Conservation (phyloP, 2,888 invertebrate genomes). For the Apodemia zela region DNA sequence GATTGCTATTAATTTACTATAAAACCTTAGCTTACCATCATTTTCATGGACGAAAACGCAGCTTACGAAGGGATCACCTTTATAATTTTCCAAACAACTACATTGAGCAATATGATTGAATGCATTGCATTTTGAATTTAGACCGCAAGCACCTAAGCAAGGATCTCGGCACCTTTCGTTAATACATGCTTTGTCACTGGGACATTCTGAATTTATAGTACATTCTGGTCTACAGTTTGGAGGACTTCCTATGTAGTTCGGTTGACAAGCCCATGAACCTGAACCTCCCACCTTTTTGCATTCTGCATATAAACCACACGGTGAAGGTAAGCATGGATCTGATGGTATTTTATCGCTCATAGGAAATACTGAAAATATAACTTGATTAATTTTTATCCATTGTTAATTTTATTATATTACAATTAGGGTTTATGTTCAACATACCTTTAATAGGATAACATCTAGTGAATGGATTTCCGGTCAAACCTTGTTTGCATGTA, state of each 20-base stretch:
- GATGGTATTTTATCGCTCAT: conserved; percentile 40
- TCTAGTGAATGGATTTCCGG: conserved; percentile 88
- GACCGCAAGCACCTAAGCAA: conserved; percentile 84
- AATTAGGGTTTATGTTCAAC: conserved; percentile 22
- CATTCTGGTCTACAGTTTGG: conserved; percentile 86
- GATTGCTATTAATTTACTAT: not conserved
- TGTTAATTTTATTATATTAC: not conserved
- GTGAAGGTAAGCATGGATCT: conserved; percentile 85
- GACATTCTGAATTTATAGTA: conserved; percentile 85
- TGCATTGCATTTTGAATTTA: conserved; percentile 78
- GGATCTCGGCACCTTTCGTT: conserved; percentile 84
- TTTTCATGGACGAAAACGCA: conserved; percentile 53
- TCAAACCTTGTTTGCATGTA: conserved; percentile 84
- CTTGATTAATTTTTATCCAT: conserved; percentile 5
- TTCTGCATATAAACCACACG: conserved; percentile 83
- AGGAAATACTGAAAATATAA: conserved; percentile 53
- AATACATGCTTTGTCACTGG: conserved; percentile 83
- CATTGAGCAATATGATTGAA: conserved; percentile 84
- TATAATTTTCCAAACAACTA: conserved; percentile 75
- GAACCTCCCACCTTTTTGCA: conserved; percentile 79
- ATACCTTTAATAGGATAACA: conserved; percentile 82
- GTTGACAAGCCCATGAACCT: conserved; percentile 81
- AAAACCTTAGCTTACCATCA: conserved; percentile 46
- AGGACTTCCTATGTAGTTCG: conserved; percentile 82
- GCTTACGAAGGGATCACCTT: conserved; percentile 82